Base-by-base conservation (phyloP, 2,888 invertebrate genomes). In the Suillia variegata region DNA sequence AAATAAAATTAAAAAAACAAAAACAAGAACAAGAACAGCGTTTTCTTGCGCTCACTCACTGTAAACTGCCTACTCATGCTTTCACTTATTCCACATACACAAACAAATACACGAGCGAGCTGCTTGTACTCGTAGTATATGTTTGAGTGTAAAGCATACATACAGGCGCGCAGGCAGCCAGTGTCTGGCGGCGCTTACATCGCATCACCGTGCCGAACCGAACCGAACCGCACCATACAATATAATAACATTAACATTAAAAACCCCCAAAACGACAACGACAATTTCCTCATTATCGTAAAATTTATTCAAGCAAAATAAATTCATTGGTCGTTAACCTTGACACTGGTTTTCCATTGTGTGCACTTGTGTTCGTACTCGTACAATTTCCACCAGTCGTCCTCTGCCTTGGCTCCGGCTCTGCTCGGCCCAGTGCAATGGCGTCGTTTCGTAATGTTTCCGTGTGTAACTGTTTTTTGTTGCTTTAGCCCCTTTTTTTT, bases 251-350 rank as follows among this genome's bases (percentile, higher is more conserved):
- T 73, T 70, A 73, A 74, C 73, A 74, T 76, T 75, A 76, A 75
- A 75, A 75, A 76, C 74, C 70, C 74, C 74, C 76, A 76, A 75
- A 73, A 73, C 73, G 73, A 72, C 74, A 69, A 75, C 69, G 69
- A 72, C 68, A 71, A 78, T 79, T 78, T 78, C 77, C 78, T 78
- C 78, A 80, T 80, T 79, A 80, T 78, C 80, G 80, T 80, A 79
- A 80, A 80, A 80, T 78, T 79, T 79, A 80, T 80, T 80, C 80
- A 80, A 79, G 80, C 80, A 80, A 80, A 77, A 79, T 80, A 78
- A 80, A 80, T 79, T 79, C 79, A 80, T 79, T 80, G 81, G 82
- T 80, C 81, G 80, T 82, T 82, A 82, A 82, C 82, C 82, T 82
- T 82, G 82, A 82, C 82, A 80, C 79, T 78, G 78, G 74, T 78